phyloP scores from a whole-genome alignment of 64 coral and sea anemone species.

The Actinia tenebrosa region DNA sequence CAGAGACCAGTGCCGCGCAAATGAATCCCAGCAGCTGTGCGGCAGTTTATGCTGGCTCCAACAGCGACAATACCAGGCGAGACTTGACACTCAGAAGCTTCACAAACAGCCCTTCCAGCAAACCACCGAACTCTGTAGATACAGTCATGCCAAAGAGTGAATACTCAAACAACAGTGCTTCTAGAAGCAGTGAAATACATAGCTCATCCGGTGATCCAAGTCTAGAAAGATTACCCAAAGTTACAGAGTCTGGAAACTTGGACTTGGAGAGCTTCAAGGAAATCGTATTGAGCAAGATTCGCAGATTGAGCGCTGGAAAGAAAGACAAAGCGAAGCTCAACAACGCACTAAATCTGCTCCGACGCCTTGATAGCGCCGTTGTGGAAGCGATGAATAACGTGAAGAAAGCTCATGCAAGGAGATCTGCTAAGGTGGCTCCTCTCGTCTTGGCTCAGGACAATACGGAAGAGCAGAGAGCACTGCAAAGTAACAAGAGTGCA shows the following conservation, averaged over 20 bases:
- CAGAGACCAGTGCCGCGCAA: neutral
- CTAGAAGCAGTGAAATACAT: neutral
- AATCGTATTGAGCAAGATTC: neutral
- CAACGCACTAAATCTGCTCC: neutral
- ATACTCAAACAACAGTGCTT: neutral
- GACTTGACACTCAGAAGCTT: neutral
- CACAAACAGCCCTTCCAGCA: neutral
- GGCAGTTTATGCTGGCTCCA: neutral
- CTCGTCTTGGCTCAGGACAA: neutral
- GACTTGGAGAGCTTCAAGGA: neutral
- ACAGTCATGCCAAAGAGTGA: neutral
- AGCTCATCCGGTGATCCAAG: neutral
- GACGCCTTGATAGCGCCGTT: neutral
- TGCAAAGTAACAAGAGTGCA: neutral
- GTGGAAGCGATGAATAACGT: conserved; percentile 3
- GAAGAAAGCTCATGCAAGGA: neutral
- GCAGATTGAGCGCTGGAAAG: neutral
- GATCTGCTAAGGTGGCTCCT: conserved; percentile 2
- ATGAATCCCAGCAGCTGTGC: neutral
- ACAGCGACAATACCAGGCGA: neutral
- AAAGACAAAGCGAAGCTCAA: neutral
- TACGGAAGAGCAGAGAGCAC: neutral
- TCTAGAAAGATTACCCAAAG: neutral
- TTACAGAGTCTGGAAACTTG: conserved; percentile 6
- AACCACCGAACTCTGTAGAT: neutral